These are phyloP conservation scores for Alviniconcha strummeri DNA, from an alignment of 2,888 invertebrate species.

Conservation along the genomic window DNA sequence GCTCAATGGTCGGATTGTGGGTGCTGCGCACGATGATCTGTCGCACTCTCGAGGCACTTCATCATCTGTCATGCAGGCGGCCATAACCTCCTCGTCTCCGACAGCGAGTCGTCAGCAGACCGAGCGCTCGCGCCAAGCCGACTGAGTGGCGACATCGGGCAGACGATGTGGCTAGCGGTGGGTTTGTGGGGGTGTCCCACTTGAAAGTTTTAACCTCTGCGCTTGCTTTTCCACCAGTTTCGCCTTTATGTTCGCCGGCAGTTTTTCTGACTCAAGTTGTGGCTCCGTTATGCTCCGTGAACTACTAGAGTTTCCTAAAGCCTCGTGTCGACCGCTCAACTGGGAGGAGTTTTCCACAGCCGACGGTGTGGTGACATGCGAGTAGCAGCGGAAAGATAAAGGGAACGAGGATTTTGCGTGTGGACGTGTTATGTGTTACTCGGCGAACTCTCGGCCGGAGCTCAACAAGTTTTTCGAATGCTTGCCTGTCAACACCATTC, in stretches of 20 bases:
- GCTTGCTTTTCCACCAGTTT: neutral
- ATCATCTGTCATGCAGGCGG: slow-evolving; percentile 17
- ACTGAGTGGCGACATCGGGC: slow-evolving; percentile 33
- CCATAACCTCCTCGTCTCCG: slow-evolving; percentile 16
- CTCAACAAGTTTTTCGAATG: slow-evolving; percentile 23
- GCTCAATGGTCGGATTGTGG: neutral
- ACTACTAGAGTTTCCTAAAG: neutral
- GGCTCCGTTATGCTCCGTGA: slow-evolving; percentile 24
- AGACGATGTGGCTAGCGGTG: slow-evolving; percentile 30
- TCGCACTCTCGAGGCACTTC: neutral
- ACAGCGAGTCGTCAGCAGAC: slow-evolving; percentile 14
- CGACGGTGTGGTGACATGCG: neutral
- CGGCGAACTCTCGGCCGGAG: slow-evolving; percentile 6
- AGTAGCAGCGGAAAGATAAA: neutral
- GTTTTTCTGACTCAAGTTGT: neutral
- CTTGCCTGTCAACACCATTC: neutral
- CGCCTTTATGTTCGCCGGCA: slow-evolving; percentile 1
- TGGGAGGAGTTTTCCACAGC: neutral
- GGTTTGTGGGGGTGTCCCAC: slow-evolving; percentile 25
- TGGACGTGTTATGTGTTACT: neutral
- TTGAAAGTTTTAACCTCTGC: slow-evolving; percentile 27
- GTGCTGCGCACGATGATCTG: slow-evolving; percentile 1
- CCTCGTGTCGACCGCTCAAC: neutral
- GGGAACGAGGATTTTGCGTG: slow-evolving; percentile 2
- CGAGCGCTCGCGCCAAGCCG: slow-evolving; percentile 31